Base-by-base conservation (phyloP, 2,797 vertebrate species). In the Hephaestus fuliginosus region DNA sequence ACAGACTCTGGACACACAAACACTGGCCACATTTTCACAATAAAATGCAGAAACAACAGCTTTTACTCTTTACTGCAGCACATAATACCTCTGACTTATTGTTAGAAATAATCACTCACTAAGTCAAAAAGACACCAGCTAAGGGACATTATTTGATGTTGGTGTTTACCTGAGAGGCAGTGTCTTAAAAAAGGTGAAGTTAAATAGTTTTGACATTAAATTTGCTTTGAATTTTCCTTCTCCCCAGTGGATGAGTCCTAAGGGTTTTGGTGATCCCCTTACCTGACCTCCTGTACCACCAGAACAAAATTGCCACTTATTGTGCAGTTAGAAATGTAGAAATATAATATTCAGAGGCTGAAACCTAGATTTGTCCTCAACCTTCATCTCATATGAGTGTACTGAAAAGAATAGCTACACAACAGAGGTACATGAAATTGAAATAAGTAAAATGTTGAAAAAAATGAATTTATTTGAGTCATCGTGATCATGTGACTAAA, bases 1-100 rank as follows among this genome's bases (percentile, higher is more conserved):
- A 49, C 81, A 18, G 2, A 65, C 46, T 79, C 78, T 66, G 80
- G 78, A 85, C 67, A 60, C 62, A 48, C 49, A 71, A 48, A 72
- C 73, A 49, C 33, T 63, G 70, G 63, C 76, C 80, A 49, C 57
- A 62, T 73, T 71, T 70, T 52, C 25, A 76, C 51, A 43, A 44
- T 53, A 73, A 57, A 70, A 58, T 46, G 57, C 12, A 39, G 22
- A 36, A 41, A 44, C 39, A n/a, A 11, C 30, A 28, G 25, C 7
- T 51, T 81, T 66, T 14, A 20, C 70, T 56, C 55, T 79, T 66
- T 14, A n/a, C 70, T 56, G 36, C 39, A 22, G 36, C 46, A 61
- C 25, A 33, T 28, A 51, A 67, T 6, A 3, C 44, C 10, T 57
- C 74, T 6, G 46, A 49, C 30, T 64, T 43, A 61, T 33, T 55